Base-by-base conservation (phyloP, 2,888 invertebrate genomes). In the Polyommatus iphigenia region DNA sequence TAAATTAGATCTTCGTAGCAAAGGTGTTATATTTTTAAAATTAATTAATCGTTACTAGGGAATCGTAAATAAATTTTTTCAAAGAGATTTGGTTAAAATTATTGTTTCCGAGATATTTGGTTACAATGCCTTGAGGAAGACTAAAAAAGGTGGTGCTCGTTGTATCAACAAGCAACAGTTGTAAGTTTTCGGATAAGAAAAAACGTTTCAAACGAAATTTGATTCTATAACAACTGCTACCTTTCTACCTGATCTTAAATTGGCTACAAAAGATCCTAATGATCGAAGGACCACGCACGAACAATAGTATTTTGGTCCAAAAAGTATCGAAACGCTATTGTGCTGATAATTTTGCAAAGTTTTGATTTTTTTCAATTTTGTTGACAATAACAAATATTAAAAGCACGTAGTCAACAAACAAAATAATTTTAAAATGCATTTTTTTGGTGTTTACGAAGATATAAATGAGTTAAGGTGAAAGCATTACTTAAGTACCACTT, bases 151-250 rank as follows among this genome's bases (percentile, higher is more conserved):
- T 20, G 24, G 8, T 20, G 2, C 3, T n/a, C 5, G 57, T 59
- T 8, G n/a, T 59, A 59, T 59, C 18, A 59, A 62, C 62, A 62
- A 62, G 3, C 20, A 62, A 62, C 62, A 24, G 24, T 62, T 62
- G 62, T 62, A 62, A 24, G 62, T 62, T 62, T 62, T 62, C 62
- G 62, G 62, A 62, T 62, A 13, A 24, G 62, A 62, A 62, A 62
- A 62, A 62, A 24, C 20, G 24, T 24, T 24, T 24, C 3, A 13
- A n/a, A 20, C 24, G 62, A 24, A 62, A 62, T 62, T 62, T 62
- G 62, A 62, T 13, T 62, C 62, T 20, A 3, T 24, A 20, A 10
- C 62, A 62, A 59, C 59, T 59, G 62, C 20, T 62, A 62, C 67
- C 29, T 32, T 67, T 67, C 29, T 67, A 67, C 67, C 67, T 67